A percentile compares a stretch with the other conserved stretches of the same genome.
Evolutionary conservation across 2,113 vertebrate species (phyloP).

Genomic region (Mionectes macconnelli): DNA sequence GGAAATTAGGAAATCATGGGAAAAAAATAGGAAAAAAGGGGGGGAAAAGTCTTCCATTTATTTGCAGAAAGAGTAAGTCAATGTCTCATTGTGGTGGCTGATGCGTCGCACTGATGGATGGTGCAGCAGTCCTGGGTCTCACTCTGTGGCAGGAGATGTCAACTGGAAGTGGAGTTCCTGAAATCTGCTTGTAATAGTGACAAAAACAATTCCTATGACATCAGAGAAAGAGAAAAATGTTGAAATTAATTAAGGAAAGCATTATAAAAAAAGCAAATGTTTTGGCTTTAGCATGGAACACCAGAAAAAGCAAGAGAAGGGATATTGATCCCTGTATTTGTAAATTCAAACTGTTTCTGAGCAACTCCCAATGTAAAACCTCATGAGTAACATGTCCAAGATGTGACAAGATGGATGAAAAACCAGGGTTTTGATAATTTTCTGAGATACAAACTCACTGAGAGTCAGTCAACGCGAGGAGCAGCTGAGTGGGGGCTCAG

Average conservation of each 20-base stretch:
- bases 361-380: not conserved
- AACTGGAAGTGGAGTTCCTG: not conserved
- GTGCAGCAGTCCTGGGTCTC: not conserved
- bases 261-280: not conserved
- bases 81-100: not conserved
- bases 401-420: not conserved
- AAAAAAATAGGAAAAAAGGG: not conserved
- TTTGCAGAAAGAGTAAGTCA: not conserved
- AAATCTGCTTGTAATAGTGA: not conserved
- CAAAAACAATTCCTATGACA: not conserved
- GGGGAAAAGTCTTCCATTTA: not conserved
- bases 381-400: rapidly evolving
- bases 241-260: not conserved
- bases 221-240: not conserved
- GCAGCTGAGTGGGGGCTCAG: not conserved
- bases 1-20: not conserved
- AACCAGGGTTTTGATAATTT: not conserved
- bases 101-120: rapidly evolving
- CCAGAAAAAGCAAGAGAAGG: not conserved
- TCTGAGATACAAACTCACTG: not conserved
- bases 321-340: not conserved
- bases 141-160: not conserved
- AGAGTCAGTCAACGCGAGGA: not conserved
- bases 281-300: not conserved
- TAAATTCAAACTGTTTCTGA: not conserved